Evolutionary conservation across 2,888 invertebrate species (phyloP).

Genomic region (Elmis aenea): DNA sequence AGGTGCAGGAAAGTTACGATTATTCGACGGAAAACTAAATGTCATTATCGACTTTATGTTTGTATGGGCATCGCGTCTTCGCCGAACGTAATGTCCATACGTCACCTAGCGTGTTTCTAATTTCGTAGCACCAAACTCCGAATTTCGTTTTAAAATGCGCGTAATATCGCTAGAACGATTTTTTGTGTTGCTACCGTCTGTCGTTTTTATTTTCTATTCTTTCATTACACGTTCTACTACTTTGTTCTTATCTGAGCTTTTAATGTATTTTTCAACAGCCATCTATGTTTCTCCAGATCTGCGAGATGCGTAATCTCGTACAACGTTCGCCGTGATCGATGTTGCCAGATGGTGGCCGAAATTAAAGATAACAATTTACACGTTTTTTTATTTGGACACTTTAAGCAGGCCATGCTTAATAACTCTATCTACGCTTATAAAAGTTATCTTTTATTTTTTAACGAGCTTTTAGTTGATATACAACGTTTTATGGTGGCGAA

Average conservation of each 20-base stretch:
- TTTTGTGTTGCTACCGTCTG: slow-evolving; percentile 15
- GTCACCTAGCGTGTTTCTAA: slow-evolving; percentile 24
- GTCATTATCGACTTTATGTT: slow-evolving; percentile 16
- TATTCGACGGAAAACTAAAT: too few relatives aligned
- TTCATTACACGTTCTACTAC: slow-evolving; percentile 20
- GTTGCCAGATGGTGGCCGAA: slow-evolving; percentile 6
- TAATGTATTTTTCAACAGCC: slow-evolving; percentile 15
- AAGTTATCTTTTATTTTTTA: slow-evolving; percentile 9
- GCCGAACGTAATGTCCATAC: slow-evolving; percentile 19
- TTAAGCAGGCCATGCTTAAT: too few relatives aligned
- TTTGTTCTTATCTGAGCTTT: slow-evolving; percentile 18
- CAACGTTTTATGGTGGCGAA: too few relatives aligned
- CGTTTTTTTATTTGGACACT: too few relatives aligned
- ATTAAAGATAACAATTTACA: slow-evolving; percentile 16
- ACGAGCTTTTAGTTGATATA: too few relatives aligned
- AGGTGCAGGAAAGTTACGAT: too few relatives aligned
- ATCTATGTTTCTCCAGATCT: slow-evolving; percentile 15
- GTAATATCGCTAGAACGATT: slow-evolving; percentile 20
- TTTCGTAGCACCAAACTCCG: slow-evolving; percentile 13
- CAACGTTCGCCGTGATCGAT: slow-evolving; percentile 14
- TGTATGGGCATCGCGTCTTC: slow-evolving; percentile 18
- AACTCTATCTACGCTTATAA: slow-evolving; percentile 9
- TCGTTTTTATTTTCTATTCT: slow-evolving; percentile 16
- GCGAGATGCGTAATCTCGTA: too few relatives aligned
- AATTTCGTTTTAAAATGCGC: slow-evolving; percentile 23